A percentile compares a stretch with the other conserved stretches of the same genome.
phyloP scores from a whole-genome alignment of 2,797 vertebrate species.

The Acipenser oxyrinchus region DNA sequence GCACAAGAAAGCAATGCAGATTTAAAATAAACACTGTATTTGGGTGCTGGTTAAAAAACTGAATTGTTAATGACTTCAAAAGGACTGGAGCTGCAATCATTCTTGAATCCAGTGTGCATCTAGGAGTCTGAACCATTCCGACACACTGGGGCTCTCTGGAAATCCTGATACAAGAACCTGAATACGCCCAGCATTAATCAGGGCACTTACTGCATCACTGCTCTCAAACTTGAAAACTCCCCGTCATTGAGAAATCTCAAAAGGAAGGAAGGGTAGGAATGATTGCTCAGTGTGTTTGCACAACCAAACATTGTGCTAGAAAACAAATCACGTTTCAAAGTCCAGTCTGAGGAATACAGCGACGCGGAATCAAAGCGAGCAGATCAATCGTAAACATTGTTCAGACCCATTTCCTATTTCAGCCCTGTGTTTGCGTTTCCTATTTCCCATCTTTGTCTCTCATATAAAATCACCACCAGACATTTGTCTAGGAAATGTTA shows the following conservation, averaged over 20 bases:
- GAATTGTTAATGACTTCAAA: no score
- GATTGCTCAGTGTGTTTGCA: constrained; percentile 8
- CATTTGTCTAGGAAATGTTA: neutral
- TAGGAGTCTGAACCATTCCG: no score
- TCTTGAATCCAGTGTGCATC: no score
- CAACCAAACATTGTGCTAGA: constrained; percentile 3
- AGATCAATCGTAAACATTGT: constrained; percentile 37
- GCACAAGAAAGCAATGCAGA: no score
- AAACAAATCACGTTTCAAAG: constrained; percentile 1
- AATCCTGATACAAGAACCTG: neutral
- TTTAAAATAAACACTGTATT: no score
- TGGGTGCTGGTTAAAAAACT: no score
- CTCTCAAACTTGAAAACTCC: neutral
- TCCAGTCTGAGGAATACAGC: constrained; percentile 2
- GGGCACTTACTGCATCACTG: neutral
- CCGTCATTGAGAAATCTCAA: constrained; percentile 1
- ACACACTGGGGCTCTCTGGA: no score
- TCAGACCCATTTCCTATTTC: constrained; percentile 25
- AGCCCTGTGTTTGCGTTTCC: constrained; percentile 32
- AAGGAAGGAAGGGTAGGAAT: constrained; percentile 11
- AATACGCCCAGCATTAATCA: constrained; percentile 1
- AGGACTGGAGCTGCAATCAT: no score
- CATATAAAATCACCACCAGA: constrained; percentile 25
- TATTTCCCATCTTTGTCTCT: constrained; percentile 39
- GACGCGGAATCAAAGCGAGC: constrained; percentile 23